Base-by-base conservation (phyloP, 2,888 invertebrate genomes). In the Acrobasis repandana region DNA sequence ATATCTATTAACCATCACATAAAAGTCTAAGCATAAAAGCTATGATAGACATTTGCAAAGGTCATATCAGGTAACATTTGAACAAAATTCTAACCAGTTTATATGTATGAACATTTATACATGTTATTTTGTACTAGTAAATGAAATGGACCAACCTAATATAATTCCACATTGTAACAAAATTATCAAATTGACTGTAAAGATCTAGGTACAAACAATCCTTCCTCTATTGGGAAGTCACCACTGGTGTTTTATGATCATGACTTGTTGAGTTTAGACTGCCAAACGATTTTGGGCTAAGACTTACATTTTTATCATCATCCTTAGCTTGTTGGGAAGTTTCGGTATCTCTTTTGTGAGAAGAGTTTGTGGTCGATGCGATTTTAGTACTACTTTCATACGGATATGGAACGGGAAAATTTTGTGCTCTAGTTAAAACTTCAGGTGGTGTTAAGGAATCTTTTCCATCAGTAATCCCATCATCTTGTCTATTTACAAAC, bases 211-310 rank as follows among this genome's bases (percentile, higher is more conserved):
- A n/a, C n/a, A n/a, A n/a, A n/a, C n/a, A n/a, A n/a, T n/a, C n/a
- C n/a, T n/a, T n/a, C n/a, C n/a, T n/a, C n/a, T 36, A 36, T 11
- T 36, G 36, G 9, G 11, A 61, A 67, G 67, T 63, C 58, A 65
- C 59, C 59, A 65, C 65, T 57, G 65, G 64, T 34, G 58, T 58
- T 43, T 46, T 60, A 6, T 20, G 54, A 16, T 48, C 61, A 15
- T 33, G 20, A 16, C 6, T 16, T 4, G 62, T 60, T 48, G 48
- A 10, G 15, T 61, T 65, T 8, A 15, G 33, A 9, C 49, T 50
- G n/a, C 43, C 43, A 43, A 14, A 43, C n/a, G 43, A 43, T 14
- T 43, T 43, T 1, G n/a, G 43, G n/a, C 4, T n/a, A 6, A 14
- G 43, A 14, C n/a, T 43, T 5, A 2, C 43, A 43, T 43, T 43